Evolutionary conservation across 2,888 invertebrate species (phyloP).

Genomic region (Junonia oenone): DNA sequence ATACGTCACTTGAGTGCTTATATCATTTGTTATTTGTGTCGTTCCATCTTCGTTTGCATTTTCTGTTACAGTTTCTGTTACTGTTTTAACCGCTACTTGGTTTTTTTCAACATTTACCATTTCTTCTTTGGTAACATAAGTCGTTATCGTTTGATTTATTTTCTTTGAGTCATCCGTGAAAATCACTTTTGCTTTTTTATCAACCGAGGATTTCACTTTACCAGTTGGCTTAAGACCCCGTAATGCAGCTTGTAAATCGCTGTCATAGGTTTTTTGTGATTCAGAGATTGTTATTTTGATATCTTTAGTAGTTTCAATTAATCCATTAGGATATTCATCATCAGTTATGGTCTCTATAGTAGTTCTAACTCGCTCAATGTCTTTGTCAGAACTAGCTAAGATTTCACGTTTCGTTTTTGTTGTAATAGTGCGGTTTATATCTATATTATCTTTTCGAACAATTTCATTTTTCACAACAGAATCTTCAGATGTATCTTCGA

Average conservation of each 20-base stretch:
- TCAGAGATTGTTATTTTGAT: conserved; percentile 75
- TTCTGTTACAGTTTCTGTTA: conserved; percentile 69
- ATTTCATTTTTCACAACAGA: conserved; percentile 61
- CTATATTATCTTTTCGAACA: conserved; percentile 49
- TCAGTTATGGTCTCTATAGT: conserved; percentile 74
- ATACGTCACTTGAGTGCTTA: conserved; percentile 71
- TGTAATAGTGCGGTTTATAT: conserved; percentile 63
- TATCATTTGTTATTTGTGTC: conserved; percentile 69
- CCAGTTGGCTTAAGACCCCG: conserved; percentile 63
- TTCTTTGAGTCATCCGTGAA: conserved; percentile 61
- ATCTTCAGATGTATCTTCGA: conserved; percentile 63
- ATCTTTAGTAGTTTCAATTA: conserved; percentile 76
- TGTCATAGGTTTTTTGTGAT: conserved; percentile 67
- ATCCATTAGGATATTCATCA: conserved; percentile 74
- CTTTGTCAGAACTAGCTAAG: conserved; percentile 68
- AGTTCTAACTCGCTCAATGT: conserved; percentile 78
- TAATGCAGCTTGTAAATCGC: conserved; percentile 66
- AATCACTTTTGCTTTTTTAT: conserved; percentile 72
- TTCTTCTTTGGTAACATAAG: conserved; percentile 69
- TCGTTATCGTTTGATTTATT: conserved; percentile 64
- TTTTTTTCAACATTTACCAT: conserved; percentile 53
- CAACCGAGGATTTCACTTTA: conserved; percentile 61
- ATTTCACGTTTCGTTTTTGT: conserved; percentile 71
- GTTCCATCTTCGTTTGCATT: conserved; percentile 61
- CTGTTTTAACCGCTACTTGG: conserved; percentile 68